Conservation (phyloP, 92 coral and sea anemone genomes). For the Scolanthus callimorphus region DNA sequence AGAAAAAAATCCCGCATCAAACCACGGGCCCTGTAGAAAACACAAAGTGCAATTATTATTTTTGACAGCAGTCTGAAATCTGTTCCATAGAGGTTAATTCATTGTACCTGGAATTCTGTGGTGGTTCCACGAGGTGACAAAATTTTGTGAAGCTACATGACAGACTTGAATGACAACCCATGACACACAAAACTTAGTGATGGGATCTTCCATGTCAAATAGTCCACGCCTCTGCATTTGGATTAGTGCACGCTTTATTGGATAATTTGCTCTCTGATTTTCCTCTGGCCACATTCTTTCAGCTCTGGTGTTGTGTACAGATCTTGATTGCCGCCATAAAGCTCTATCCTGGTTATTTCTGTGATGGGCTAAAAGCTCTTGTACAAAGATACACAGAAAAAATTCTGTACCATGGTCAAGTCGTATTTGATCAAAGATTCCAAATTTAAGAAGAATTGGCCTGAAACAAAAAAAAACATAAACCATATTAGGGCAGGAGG, state of each 20-base stretch:
- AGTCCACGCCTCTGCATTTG: slow-evolving; percentile 27
- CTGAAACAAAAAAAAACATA: too few species aligned
- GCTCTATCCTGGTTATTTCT: slow-evolving; percentile 10
- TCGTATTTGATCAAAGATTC: slow-evolving; percentile 34
- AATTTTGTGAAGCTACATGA: slow-evolving; percentile 17
- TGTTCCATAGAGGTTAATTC: too few species aligned
- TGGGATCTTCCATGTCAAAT: slow-evolving; percentile 28
- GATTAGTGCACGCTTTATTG: slow-evolving; percentile 30
- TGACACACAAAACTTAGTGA: slow-evolving; percentile 45
- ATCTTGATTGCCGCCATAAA: slow-evolving; percentile 37
- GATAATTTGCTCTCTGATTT: slow-evolving; percentile 37
- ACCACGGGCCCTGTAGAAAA: too few species aligned
- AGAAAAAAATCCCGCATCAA: too few species aligned
- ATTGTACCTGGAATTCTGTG: slow-evolving; percentile 42
- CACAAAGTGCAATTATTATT: too few species aligned
- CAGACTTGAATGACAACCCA: slow-evolving; percentile 42
- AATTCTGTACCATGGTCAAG: slow-evolving; percentile 42
- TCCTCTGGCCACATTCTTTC: slow-evolving; percentile 48
- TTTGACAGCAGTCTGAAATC: too few species aligned
- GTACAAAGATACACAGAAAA: slow-evolving; percentile 41
- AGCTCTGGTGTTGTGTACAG: slow-evolving; percentile 26
- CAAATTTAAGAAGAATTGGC: slow-evolving; percentile 27
- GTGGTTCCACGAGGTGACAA: slow-evolving; percentile 34
- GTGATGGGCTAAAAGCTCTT: slow-evolving; percentile 23
- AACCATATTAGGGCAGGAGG: too few species aligned